These are phyloP conservation scores for Pelodytes ibericus DNA, from an alignment of 2,797 vertebrate genomes.

Conservation along the genomic window DNA sequence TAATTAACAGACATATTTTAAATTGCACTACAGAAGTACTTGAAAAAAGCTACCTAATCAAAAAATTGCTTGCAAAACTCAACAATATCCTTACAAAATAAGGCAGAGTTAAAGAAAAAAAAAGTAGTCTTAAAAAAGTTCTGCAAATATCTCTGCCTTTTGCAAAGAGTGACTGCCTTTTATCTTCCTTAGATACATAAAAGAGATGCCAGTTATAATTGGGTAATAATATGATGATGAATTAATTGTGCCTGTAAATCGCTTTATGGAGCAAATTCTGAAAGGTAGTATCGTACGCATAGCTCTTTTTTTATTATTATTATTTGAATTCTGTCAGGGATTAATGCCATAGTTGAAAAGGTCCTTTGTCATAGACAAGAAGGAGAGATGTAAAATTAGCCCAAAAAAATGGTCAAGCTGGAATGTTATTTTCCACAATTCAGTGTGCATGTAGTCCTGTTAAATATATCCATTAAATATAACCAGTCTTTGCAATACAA, in stretches of 20 bases:
- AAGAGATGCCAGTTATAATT: conserved; percentile 43
- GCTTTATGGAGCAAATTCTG: conserved; percentile 17
- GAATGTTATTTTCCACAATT: too few relatives aligned
- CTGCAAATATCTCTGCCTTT: conserved; percentile 26
- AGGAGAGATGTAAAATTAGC: background rate
- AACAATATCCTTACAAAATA: conserved; percentile 28
- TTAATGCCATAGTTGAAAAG: conserved; percentile 1
- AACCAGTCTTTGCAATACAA: too few relatives aligned
- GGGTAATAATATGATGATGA: conserved; percentile 33
- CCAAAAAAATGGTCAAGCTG: too few relatives aligned
- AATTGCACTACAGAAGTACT: conserved; percentile 39
- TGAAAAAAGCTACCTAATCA: conserved; percentile 39
- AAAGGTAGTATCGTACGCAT: background rate
- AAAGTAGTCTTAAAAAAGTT: conserved; percentile 30
- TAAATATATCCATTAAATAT: too few relatives aligned
- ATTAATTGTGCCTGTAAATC: conserved; percentile 32
- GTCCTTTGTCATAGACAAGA: background rate
- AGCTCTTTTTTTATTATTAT: background rate
- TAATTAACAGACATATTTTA: conserved; percentile 46
- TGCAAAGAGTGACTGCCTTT: conserved; percentile 30
- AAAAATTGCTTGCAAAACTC: conserved; percentile 26
- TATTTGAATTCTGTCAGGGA: conserved; percentile 11
- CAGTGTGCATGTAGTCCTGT: too few relatives aligned
- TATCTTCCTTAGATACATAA: conserved; percentile 29
- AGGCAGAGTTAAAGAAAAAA: conserved; percentile 27